Percentiles rank a stretch among this genome's conserved stretches.
These are phyloP conservation scores for Sminthurinus aureus DNA, from an alignment of 2,888 invertebrate genomes.

Conservation along the genomic window DNA sequence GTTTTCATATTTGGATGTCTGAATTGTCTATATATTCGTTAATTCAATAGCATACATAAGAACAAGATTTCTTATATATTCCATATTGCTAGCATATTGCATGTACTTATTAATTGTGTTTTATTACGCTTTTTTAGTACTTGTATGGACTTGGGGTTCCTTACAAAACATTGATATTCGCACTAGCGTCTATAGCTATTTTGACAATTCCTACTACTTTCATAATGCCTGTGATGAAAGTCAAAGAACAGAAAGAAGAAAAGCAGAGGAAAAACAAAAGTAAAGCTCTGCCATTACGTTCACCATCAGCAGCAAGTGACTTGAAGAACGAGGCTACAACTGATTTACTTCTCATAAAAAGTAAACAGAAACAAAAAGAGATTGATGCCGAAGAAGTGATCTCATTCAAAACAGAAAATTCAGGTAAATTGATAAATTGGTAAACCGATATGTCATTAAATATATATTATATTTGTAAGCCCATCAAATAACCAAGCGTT, in stretches of 20 bases:
- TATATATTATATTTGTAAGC: too few relatives aligned
- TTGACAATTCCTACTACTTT: slow-evolving; percentile 52
- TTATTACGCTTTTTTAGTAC: slow-evolving; percentile 37
- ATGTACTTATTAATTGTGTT: not conserved
- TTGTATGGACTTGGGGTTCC: slow-evolving; percentile 44
- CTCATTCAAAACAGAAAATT: too few relatives aligned
- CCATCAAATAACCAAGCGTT: too few relatives aligned
- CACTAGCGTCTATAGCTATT: slow-evolving; percentile 40
- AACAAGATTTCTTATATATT: not conserved
- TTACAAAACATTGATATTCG: slow-evolving; percentile 42
- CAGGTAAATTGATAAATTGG: too few relatives aligned
- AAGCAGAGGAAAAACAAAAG: not conserved
- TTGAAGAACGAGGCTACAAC: not conserved
- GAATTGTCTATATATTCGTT: too few relatives aligned
- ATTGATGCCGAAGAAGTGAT: too few relatives aligned
- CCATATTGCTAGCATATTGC: too few relatives aligned
- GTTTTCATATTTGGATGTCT: not conserved
- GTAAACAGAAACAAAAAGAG: not conserved
- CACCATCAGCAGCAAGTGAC: too few relatives aligned
- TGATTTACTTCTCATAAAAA: not conserved
- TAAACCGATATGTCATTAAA: too few relatives aligned
- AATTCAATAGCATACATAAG: not conserved
- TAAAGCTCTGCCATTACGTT: not conserved
- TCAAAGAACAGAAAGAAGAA: slow-evolving; percentile 36
- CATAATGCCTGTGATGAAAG: slow-evolving; percentile 51